Conservation (phyloP, 2,797 vertebrate genomes). For the Mus spretus region DNA sequence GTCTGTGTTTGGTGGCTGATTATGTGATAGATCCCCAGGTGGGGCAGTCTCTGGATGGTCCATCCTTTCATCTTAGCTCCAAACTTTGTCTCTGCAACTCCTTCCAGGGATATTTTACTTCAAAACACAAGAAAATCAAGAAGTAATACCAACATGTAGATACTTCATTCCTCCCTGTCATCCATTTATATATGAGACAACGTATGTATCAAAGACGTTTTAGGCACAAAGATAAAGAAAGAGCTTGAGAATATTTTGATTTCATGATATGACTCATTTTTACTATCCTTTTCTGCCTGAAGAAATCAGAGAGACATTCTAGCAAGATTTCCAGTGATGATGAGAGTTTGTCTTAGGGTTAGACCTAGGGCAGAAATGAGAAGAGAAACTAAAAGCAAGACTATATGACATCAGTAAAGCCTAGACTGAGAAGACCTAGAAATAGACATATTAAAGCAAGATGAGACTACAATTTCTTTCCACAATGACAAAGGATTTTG, state of each 20-base stretch:
- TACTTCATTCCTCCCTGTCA: background rate
- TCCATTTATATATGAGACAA: slow-evolving; percentile 32
- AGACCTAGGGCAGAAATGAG: slow-evolving; percentile 7
- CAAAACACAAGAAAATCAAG: too few relatives aligned
- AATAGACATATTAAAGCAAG: background rate
- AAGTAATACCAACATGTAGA: too few relatives aligned
- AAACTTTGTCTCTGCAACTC: too few relatives aligned
- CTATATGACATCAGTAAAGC: background rate
- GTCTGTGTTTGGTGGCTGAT: too few relatives aligned
- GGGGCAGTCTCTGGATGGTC: too few relatives aligned
- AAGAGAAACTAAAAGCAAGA: slow-evolving; percentile 32
- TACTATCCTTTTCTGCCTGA: background rate
- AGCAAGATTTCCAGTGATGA: background rate
- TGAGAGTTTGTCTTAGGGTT: background rate
- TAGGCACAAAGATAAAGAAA: background rate
- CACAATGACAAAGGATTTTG: slow-evolving; percentile 13
- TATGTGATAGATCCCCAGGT: too few relatives aligned
- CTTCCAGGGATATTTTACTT: too few relatives aligned
- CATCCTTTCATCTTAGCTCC: too few relatives aligned
- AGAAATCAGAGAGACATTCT: background rate
- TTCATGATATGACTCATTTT: background rate
- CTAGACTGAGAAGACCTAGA: slow-evolving; percentile 38
- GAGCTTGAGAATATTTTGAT: slow-evolving; percentile 22
- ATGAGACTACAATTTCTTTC: slow-evolving; percentile 29
- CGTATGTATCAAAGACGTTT: background rate